Evolutionary conservation across 2,113 vertebrate species (phyloP).

Genomic region (Notarius lentiginosus): DNA sequence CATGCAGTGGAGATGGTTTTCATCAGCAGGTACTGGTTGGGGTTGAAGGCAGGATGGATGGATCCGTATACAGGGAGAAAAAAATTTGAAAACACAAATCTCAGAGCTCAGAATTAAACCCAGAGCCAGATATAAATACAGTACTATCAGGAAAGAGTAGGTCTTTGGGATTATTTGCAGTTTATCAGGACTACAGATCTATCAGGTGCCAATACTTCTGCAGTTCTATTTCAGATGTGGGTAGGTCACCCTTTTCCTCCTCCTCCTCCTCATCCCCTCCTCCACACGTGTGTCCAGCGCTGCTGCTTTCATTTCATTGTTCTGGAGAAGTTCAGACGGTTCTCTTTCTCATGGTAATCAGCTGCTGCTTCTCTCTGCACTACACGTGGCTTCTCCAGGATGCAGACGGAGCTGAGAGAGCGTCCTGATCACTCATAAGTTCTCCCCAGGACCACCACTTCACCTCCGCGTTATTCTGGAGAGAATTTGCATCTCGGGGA

Average conservation of each 20-base stretch:
- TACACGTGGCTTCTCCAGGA: conserved; percentile 55
- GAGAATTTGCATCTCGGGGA: not conserved
- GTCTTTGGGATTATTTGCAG: not conserved
- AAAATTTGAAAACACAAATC: not conserved
- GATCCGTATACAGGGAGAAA: not conserved
- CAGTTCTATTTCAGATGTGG: not conserved
- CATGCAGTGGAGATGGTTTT: not conserved
- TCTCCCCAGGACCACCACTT: not conserved
- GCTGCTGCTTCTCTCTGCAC: conserved; percentile 53
- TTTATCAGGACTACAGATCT: not conserved
- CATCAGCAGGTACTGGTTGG: not conserved
- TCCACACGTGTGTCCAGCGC: conserved; percentile 50
- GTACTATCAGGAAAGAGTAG: not conserved
- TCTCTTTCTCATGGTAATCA: conserved; percentile 69
- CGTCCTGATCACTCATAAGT: conserved; percentile 48
- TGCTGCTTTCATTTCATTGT: conserved; percentile 70
- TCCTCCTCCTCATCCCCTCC: not conserved
- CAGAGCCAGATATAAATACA: not conserved
- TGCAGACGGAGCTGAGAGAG: conserved; percentile 60
- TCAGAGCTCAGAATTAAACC: not conserved
- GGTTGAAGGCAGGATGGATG: not conserved
- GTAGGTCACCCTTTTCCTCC: conserved; percentile 48
- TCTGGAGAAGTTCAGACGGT: conserved; percentile 65
- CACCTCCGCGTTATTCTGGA: not conserved
- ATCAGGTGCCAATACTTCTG: not conserved